Conservation (phyloP, 2,797 vertebrate genomes). For the Pterois miles region DNA sequence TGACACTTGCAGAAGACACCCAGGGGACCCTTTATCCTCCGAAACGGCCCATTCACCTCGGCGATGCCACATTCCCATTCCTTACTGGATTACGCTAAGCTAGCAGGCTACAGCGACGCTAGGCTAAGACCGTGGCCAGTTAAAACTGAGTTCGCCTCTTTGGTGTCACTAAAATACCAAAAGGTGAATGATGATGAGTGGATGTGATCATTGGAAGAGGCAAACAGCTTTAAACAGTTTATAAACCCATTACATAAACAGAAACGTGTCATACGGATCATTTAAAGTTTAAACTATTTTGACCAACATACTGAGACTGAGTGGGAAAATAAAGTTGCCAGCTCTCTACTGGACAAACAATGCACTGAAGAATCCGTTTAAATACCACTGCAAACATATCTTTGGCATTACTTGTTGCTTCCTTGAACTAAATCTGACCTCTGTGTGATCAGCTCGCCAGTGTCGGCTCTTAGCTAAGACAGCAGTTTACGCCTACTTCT, state of each 20-base stretch:
- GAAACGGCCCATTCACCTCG: no score
- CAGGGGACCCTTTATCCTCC: no score
- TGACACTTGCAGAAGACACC: no score
- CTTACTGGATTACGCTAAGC: no score
- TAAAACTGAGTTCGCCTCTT: no score
- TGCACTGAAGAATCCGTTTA: background rate
- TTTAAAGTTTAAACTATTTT: background rate
- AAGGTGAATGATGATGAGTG: background rate
- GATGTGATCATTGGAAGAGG: background rate
- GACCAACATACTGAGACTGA: background rate
- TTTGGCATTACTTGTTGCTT: conserved; percentile 2
- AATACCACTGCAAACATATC: background rate
- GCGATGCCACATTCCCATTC: no score
- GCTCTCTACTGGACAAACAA: background rate
- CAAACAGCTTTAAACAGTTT: background rate
- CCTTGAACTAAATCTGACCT: background rate
- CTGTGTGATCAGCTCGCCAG: background rate
- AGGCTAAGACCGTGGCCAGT: background rate
- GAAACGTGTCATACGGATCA: background rate
- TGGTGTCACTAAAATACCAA: background rate
- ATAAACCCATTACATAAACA: background rate
- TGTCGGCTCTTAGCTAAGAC: background rate
- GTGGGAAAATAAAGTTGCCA: background rate
- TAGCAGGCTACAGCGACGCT: background rate
- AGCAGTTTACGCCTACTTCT: conserved; percentile 10